Evolutionary conservation across 92 coral and sea anemone genomes (phyloP).

Genomic region (Phenganax marumi): DNA sequence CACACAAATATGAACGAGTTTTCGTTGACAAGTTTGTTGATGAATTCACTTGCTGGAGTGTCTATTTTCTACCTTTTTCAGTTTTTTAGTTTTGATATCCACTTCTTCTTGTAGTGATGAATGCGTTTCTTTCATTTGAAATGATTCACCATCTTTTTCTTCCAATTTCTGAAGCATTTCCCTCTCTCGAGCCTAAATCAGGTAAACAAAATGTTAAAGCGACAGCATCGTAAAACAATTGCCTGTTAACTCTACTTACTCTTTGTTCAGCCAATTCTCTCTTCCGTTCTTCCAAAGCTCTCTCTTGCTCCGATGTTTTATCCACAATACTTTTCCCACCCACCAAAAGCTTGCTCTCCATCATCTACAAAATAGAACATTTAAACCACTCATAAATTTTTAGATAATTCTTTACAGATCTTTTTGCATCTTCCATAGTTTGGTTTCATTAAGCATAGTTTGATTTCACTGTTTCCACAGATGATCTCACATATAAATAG

Average conservation of each 20-base stretch:
- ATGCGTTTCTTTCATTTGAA: constrained; percentile 84
- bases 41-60: background rate
- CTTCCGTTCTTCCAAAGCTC: constrained; percentile 78
- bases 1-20: background rate
- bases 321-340: constrained; percentile 99
- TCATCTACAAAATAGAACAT: constrained; percentile 62
- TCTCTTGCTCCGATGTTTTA: constrained; percentile 90
- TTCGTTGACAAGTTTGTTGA: background rate
- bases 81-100: constrained; percentile 86
- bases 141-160: constrained; percentile 85
- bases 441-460: no score
- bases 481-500: no score
- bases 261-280: constrained; percentile 89
- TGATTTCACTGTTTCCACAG: no score
- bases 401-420: background rate
- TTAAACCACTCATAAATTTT: background rate
- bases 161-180: constrained; percentile 98
- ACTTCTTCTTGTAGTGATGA: constrained; percentile 94
- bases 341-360: constrained; percentile 91
- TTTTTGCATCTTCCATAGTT: background rate
- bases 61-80: constrained; percentile 75
- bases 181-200: constrained; percentile 80
- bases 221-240: background rate
- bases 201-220: background rate
- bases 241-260: constrained; percentile 42